Evolutionary conservation across 2,888 invertebrate genomes (phyloP), one percentile per base, ranked within the genome.

Genomic region (Melinaea marsaeus): DNA sequence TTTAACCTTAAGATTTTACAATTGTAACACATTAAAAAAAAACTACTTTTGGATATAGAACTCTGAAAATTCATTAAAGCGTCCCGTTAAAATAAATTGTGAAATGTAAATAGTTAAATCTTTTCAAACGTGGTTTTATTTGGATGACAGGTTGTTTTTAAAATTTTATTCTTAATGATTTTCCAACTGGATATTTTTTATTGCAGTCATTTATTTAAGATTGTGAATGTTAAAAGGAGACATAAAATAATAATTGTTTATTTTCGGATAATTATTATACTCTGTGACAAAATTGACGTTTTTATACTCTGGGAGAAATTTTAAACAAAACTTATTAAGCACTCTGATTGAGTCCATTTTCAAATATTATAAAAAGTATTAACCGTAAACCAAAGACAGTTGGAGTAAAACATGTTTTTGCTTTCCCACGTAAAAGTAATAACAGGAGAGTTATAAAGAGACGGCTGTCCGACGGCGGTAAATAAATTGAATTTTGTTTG

Each of bases 401-500:
- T 35, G 60, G 67, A 61, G 59, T 64, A 69, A 72, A 74, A 74
- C 74, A 74, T 73, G 72, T 73, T 22, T 73, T 72, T 71, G 65
- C 69, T 74, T 67, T 71, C 61, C 62, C 60, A 63, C 65, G 69
- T 63, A 69, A 70, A 71, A 71, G 71, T 72, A 73, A 73, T 72
- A 73, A 70, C 71, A 69, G 64, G 56, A 60, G 60, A 69, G 71
- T 69, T 69, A 70, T 66, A 69, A 64, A 71, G 62, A 67, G 58
- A 60, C 62, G 72, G 66, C 58, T 64, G 68, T 63, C 67, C 66
- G 62, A 65, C 58, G 64, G 58, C 56, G 65, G 69, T 72, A 74
- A 75, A 79, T 79, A 79, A 79, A 79, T 79, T 74, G 74, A 78
- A 79, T 79, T 78, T 75, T 72, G 73, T 73, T 71, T 71, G 70